Percentiles rank a stretch among this genome's conserved stretches.
Evolutionary conservation across 2,888 invertebrate species (phyloP).

Genomic region (Idaea aversata): DNA sequence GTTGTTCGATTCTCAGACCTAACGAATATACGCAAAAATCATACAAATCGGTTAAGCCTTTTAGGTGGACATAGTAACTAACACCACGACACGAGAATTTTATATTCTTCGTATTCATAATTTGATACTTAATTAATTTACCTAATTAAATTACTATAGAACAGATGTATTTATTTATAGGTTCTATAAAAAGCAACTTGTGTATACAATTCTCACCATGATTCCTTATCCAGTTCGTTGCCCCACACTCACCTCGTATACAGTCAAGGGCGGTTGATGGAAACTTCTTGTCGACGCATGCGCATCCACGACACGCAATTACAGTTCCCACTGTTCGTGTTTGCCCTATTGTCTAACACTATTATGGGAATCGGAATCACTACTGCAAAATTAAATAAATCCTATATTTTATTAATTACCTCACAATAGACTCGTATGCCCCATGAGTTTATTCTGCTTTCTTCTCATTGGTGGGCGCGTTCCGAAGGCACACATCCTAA

Average conservation of each 20-base stretch:
- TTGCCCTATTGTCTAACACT: slow-evolving; percentile 29
- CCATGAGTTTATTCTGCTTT: no score
- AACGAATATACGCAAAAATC: no score
- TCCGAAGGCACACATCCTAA: no score
- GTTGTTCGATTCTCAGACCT: no score
- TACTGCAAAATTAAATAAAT: neutral
- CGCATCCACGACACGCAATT: slow-evolving; percentile 52
- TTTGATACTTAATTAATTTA: neutral
- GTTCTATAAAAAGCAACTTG: neutral
- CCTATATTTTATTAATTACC: neutral
- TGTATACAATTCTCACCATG: slow-evolving; percentile 10
- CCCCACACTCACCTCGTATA: slow-evolving; percentile 49
- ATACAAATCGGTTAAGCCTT: no score
- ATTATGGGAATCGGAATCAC: slow-evolving; percentile 26
- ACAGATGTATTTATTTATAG: neutral
- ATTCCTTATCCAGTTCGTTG: slow-evolving; percentile 45
- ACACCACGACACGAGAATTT: no score
- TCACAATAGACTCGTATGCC: slow-evolving; percentile 4
- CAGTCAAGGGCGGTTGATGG: slow-evolving; percentile 65
- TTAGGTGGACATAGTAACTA: no score
- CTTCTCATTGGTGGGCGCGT: no score
- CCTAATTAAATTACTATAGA: neutral
- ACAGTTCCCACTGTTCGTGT: slow-evolving; percentile 28
- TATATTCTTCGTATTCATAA: neutral
- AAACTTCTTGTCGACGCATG: slow-evolving; percentile 40